Percentiles rank a stretch among this genome's conserved stretches.
Evolutionary conservation across 2,888 invertebrate species (phyloP).

Genomic region (Amitus sp.): DNA sequence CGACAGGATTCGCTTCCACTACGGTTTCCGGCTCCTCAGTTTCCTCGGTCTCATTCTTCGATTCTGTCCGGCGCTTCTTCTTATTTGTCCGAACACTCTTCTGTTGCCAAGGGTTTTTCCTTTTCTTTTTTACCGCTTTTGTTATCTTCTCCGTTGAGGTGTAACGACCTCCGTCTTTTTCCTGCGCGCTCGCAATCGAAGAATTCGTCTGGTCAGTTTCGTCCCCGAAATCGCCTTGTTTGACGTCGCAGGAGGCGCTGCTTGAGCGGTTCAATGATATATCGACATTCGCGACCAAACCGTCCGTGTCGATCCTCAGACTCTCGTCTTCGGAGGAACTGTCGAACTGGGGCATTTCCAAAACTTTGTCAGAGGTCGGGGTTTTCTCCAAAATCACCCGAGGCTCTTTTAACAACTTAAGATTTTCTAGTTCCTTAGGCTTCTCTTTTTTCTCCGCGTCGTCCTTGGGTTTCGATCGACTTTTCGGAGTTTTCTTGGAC

Average conservation of each 20-base stretch:
- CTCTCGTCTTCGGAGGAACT: constrained; percentile 61
- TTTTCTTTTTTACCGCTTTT: no score
- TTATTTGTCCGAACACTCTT: no score
- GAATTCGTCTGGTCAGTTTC: constrained; percentile 46
- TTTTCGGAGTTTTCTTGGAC: constrained; percentile 15
- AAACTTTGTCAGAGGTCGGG: constrained; percentile 49
- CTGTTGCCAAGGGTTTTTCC: no score
- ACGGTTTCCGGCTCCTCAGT: no score
- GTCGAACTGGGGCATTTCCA: constrained; percentile 51
- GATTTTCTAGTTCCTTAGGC: constrained; percentile 26
- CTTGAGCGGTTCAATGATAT: constrained; percentile 54
- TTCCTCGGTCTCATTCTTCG: no score
- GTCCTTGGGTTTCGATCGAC: constrained; percentile 38
- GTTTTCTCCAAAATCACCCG: constrained; percentile 53
- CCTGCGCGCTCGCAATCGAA: no score
- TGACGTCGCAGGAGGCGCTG: constrained; percentile 21
- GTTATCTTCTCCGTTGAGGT: no score
- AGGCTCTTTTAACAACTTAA: constrained; percentile 48
- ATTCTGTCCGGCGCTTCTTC: no score
- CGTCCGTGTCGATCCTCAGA: constrained; percentile 56
- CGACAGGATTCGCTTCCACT: no score
- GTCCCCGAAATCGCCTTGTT: constrained; percentile 37
- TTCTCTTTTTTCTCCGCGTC: constrained; percentile 8
- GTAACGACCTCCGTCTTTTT: no score
- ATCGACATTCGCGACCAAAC: constrained; percentile 53